A percentile compares a stretch with the other conserved stretches of the same genome.
These are phyloP conservation scores for Heliothis virescens DNA, from an alignment of 1,140 invertebrate species.

Conservation along the genomic window DNA sequence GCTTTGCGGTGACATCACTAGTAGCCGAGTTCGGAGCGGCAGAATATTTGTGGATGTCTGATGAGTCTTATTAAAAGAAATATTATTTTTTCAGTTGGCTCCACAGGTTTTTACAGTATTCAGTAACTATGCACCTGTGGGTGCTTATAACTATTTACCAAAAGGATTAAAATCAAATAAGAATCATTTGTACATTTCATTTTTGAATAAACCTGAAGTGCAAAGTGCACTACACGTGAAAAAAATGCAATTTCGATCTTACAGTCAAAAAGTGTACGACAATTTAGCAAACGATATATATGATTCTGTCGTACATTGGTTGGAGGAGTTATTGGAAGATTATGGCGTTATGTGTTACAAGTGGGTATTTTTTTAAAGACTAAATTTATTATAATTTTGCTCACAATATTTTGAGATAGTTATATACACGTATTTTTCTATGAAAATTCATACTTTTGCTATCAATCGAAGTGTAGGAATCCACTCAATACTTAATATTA, in stretches of 20 bases:
- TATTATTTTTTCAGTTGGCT: neutral
- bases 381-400: neutral
- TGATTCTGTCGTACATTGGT: conserved; percentile 88
- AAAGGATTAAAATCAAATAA: neutral
- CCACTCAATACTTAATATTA: too few species aligned
- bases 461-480: neutral
- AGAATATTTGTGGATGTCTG: too few species aligned
- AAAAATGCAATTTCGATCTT: neutral
- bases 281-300: conserved; percentile 83
- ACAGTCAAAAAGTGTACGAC: neutral
- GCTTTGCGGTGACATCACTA: too few species aligned
- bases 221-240: conserved; percentile 29
- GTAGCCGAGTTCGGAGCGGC: too few species aligned
- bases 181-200: neutral
- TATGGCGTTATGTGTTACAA: conserved; percentile 87
- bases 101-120: neutral
- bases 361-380: conserved; percentile 14
- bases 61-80: too few species aligned
- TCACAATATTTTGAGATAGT: too few species aligned
- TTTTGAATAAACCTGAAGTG: conserved; percentile 9
- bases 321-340: conserved; percentile 87
- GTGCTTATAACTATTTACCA: conserved; percentile 51
- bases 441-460: neutral
- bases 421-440: too few species aligned
- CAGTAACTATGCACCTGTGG: neutral